These are phyloP conservation scores for Papilio dardanus DNA, from an alignment of 1,140 invertebrate species.

Conservation along the genomic window DNA sequence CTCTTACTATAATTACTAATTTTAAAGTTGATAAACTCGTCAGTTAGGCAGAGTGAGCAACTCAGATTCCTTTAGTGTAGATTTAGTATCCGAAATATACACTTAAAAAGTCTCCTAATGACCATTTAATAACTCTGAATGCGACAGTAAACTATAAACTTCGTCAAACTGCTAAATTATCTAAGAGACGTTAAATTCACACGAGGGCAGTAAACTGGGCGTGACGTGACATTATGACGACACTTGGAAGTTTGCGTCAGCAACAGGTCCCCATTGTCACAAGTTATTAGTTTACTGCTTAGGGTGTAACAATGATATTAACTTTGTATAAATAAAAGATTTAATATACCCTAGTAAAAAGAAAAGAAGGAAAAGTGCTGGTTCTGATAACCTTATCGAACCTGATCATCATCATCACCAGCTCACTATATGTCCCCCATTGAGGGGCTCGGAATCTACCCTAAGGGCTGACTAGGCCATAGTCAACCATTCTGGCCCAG, in stretches of 20 bases:
- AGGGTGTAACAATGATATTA: not conserved
- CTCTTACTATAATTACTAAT: too few species aligned
- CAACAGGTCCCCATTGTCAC: not conserved
- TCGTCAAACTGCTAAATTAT: not conserved
- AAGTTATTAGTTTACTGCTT: not conserved
- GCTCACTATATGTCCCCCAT: too few species aligned
- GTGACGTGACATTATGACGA: not conserved
- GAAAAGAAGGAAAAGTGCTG: not conserved
- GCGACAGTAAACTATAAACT: not conserved
- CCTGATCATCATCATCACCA: too few species aligned
- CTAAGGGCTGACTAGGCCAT: too few species aligned
- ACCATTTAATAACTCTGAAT: not conserved
- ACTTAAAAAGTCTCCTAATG: not conserved
- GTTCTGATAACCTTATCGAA: too few species aligned
- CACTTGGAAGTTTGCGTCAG: slow-evolving; percentile 8
- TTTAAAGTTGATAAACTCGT: too few species aligned
- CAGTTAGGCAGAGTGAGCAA: too few species aligned
- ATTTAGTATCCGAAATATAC: not conserved
- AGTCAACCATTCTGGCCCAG: too few species aligned
- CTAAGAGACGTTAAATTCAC: not conserved
- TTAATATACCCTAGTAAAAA: not conserved
- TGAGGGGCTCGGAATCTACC: too few species aligned
- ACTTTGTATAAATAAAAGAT: not conserved
- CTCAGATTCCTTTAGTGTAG: too few species aligned
- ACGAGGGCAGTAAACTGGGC: not conserved